Percentiles rank a stretch among this genome's conserved stretches.
Conservation (phyloP, 2,113 vertebrate genomes). For the Hirundichthys speculiger region DNA sequence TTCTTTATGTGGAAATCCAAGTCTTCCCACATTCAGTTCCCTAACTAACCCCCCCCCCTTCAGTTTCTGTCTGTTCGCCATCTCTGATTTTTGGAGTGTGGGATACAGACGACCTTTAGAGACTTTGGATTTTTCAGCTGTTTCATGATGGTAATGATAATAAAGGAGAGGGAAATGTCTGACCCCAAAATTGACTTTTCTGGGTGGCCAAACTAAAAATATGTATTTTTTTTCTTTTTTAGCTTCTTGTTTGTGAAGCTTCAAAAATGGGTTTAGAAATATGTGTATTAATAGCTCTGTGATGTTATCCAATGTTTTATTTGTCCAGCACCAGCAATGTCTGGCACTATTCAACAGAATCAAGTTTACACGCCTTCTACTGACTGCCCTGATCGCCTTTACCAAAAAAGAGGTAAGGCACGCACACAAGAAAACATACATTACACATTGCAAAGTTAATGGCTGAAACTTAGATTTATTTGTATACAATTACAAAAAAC, state of each 20-base stretch:
- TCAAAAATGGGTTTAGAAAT: slow-evolving; percentile 2
- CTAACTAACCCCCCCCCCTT: neutral
- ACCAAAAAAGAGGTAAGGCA: slow-evolving; percentile 91
- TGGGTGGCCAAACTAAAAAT: slow-evolving; percentile 20
- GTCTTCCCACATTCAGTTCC: neutral
- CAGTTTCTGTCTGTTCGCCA: neutral
- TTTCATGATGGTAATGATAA: slow-evolving; percentile 15
- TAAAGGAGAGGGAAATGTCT: neutral
- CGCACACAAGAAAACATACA: neutral
- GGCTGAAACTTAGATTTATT: neutral
- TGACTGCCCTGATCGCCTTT: slow-evolving; percentile 93
- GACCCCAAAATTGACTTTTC: slow-evolving; percentile 30
- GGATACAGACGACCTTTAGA: slow-evolving; percentile 28
- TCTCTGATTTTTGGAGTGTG: slow-evolving; percentile 12
- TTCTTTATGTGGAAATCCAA: neutral
- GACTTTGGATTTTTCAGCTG: slow-evolving; percentile 31
- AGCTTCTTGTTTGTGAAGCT: neutral
- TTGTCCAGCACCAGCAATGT: slow-evolving; percentile 89
- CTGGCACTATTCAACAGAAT: slow-evolving; percentile 94
- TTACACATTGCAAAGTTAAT: neutral
- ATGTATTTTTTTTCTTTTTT: neutral
- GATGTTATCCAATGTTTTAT: slow-evolving; percentile 21
- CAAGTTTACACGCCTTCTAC: slow-evolving; percentile 90
- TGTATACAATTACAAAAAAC: no score
- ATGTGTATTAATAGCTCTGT: slow-evolving; percentile 12